Evolutionary conservation across 2,888 invertebrate species (phyloP).

Genomic region (Agapostemon virescens): DNA sequence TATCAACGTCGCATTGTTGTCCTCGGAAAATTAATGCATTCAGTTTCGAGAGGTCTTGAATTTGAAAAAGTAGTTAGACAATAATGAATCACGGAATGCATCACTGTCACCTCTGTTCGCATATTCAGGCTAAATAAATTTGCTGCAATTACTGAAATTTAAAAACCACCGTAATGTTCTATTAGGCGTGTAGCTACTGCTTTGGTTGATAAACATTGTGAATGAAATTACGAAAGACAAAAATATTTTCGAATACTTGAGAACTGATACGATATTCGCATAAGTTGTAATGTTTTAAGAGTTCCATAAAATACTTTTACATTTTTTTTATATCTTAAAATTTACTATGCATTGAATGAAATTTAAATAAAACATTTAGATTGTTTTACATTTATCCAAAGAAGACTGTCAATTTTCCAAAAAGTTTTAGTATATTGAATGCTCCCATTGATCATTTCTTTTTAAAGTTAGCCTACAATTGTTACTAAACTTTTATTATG

Average conservation of each 20-base stretch:
- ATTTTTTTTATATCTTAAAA: background rate
- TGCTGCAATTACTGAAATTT: background rate
- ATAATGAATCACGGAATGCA: background rate
- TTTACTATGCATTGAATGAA: background rate
- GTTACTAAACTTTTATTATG: too few relatives aligned
- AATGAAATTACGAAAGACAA: too few relatives aligned
- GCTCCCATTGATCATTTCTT: background rate
- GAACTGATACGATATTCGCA: background rate
- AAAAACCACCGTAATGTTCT: background rate
- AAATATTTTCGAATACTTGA: background rate
- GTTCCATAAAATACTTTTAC: background rate
- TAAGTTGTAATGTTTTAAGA: too few relatives aligned
- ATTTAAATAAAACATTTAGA: background rate
- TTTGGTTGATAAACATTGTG: too few relatives aligned
- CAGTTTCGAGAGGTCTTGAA: background rate
- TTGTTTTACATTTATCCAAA: background rate
- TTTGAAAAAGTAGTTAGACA: background rate
- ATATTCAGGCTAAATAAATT: background rate
- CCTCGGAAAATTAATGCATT: background rate
- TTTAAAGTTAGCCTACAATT: too few relatives aligned
- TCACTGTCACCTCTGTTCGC: background rate
- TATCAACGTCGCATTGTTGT: slow-evolving; percentile 1
- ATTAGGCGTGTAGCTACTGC: too few relatives aligned
- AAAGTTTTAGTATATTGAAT: background rate
- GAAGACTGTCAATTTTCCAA: background rate